A percentile compares a stretch with the other conserved stretches of the same genome.
Evolutionary conservation across 1,140 invertebrate genomes (phyloP).

Genomic region (Drosophila watanabei): DNA sequence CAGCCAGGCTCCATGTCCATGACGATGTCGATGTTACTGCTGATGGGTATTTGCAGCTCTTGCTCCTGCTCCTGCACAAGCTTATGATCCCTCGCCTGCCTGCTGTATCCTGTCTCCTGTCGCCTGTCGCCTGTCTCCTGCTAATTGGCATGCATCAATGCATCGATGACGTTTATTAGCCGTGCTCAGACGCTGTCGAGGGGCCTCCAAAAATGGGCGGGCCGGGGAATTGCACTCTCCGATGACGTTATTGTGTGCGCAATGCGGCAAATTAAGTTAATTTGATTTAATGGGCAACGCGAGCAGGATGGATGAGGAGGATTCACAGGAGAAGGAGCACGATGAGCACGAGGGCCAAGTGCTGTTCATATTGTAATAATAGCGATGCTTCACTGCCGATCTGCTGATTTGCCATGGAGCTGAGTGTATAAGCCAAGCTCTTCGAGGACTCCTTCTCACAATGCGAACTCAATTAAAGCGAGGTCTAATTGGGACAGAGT

Average conservation of each 20-base stretch:
- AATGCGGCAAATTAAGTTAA: slow-evolving; percentile 77
- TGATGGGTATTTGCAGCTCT: slow-evolving; percentile 23
- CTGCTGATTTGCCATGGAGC: slow-evolving; percentile 8
- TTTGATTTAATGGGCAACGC: slow-evolving; percentile 71
- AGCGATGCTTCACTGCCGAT: slow-evolving; percentile 9
- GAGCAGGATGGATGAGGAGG: slow-evolving; percentile 12
- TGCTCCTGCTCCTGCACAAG: neutral
- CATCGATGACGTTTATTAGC: slow-evolving; percentile 83
- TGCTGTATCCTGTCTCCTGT: neutral
- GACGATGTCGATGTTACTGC: slow-evolving; percentile 5
- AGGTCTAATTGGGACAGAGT: slow-evolving; percentile 9
- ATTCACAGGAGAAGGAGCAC: neutral
- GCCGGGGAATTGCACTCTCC: slow-evolving; percentile 38
- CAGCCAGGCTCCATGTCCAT: slow-evolving; percentile 17
- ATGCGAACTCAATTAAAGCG: slow-evolving; percentile 26
- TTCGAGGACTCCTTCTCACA: neutral
- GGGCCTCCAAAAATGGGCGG: slow-evolving; percentile 9
- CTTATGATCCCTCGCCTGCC: slow-evolving; percentile 6
- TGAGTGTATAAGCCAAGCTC: slow-evolving; percentile 2
- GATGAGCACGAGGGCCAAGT: neutral
- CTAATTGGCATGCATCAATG: slow-evolving; percentile 82
- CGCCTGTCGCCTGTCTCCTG: slow-evolving; percentile 36
- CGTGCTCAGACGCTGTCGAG: slow-evolving; percentile 66
- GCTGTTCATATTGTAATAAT: slow-evolving; percentile 19
- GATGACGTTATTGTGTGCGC: slow-evolving; percentile 75